Conservation (phyloP, 2,113 vertebrate species). For the Cyprinodon tularosa region DNA sequence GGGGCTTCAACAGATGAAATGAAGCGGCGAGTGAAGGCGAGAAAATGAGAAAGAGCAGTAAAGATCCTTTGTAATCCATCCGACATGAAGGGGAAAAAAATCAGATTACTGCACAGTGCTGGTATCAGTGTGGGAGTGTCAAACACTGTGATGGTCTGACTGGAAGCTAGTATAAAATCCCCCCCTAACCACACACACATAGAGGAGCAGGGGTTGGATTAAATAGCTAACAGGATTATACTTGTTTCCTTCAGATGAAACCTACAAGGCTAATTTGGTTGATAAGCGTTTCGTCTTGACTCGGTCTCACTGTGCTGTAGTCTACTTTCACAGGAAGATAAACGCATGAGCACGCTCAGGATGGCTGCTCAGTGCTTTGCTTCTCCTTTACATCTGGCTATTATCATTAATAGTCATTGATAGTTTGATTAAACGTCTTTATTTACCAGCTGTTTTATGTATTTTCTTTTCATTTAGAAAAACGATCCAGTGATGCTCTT, state of each 20-base stretch:
- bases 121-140: conserved; percentile 30
- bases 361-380: conserved; percentile 1
- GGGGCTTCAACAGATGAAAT: conserved; percentile 36
- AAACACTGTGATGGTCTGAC: conserved; percentile 29
- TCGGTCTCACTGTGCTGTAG: conserved; percentile 11
- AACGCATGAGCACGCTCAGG: conserved; percentile 2
- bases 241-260: conserved; percentile 39
- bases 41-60: conserved; percentile 10
- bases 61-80: conserved; percentile 19
- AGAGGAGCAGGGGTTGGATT: conserved; percentile 8
- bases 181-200: background rate
- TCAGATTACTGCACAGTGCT: conserved; percentile 37
- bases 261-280: conserved; percentile 42
- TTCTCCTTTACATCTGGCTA: background rate
- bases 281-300: conserved; percentile 59
- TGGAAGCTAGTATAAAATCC: conserved; percentile 5
- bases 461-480: background rate
- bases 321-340: conserved; percentile 11
- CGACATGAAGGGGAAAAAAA: conserved; percentile 7
- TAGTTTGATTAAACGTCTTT: background rate
- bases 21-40: conserved; percentile 7
- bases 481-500: background rate
- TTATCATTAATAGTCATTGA: background rate
- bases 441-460: background rate
- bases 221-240: conserved; percentile 52